Evolutionary conservation across 2,797 vertebrate species (phyloP), one percentile per base, ranked within the genome.

Genomic region (Cirrhinus mrigala): DNA sequence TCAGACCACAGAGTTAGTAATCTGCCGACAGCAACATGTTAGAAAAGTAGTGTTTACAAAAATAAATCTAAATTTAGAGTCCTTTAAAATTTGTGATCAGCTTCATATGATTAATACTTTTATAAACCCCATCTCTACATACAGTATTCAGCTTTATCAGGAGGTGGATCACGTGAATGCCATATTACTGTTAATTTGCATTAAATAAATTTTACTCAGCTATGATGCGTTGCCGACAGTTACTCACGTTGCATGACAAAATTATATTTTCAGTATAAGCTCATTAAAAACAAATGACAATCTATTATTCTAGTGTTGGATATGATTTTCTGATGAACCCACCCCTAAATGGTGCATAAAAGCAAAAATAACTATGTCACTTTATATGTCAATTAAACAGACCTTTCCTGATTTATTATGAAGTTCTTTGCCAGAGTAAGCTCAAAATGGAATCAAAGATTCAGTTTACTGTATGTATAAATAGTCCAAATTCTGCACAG

Each of bases 251-350:
- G 5, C 46, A 54, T 37, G 33, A 37, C 20, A 22, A 58, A 40
- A 58, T 12, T 68, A 7, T 33, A 22, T 52, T 69, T 69, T 80
- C 14, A 22, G 1, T 37, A 18, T 60, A 77, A n/a, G 75, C 33
- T 77, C 52, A 58, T 37, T 58, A 37, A 24, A 80, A 80, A 37
- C 44, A 80, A 68, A 80, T 24, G 6, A n/a, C 3, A 74, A 29
- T 50, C 44, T 46, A 29, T 64, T 64, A 29, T 64, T 29, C 12
- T 37, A 3, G 8, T 22, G 40, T 37, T 33, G 22, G 18, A 22
- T 37, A 62, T 58, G 22, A 58, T 3, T 11, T 18, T 54, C 1
- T 18, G 5, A 60, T 60, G 6, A 44, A 44, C 7, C 40, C 40
- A 1, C 40, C 40, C 40, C 40, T 44, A 60, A 24, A 27, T 0